Evolutionary conservation across 2,888 invertebrate species (phyloP), one percentile per base, ranked within the genome.

Genomic region (Colostygia pectinataria): DNA sequence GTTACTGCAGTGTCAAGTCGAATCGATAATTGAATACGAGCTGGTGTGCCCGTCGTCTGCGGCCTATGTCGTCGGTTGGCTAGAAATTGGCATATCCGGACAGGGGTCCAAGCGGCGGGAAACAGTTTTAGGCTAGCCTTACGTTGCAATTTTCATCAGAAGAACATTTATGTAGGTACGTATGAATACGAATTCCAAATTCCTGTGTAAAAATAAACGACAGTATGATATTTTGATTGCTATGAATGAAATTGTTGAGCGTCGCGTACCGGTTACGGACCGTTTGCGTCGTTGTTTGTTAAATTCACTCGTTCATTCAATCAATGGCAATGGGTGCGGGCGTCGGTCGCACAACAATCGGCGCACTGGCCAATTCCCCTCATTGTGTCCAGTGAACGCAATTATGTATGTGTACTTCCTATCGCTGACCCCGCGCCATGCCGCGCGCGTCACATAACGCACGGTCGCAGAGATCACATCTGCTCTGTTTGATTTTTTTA

Each of bases 321-420:
- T 89, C 84, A 89, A 79, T 80, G 82, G 80, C 76, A 61, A 77
- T 86, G 85, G 86, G 87, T 77, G 86, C 85, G 86, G 85, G 84
- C 85, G 83, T 80, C 74, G 82, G 81, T 86, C 87, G 86, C 88
- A 88, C 85, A 86, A 90, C 86, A 87, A 88, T 90, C 80, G 82
- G 65, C 74, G 77, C 74, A 80, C 80, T 83, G 81, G 80, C 83
- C 86, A 84, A 86, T 88, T 88, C 88, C 86, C 88, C 83, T 83
- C 83, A 83, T 89, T 89, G 87, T 87, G 85, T 77, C 82, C 85
- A 83, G 76, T 85, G 74, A 79, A 76, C 78, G 71, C 84, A 88
- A 88, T 88, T 84, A 89, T 83, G 76, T 81, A 81, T 81, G 82
- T 79, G 78, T 68, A 83, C 85, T 84, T 88, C 89, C 88, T 84